Evolutionary conservation across 2,888 invertebrate genomes (phyloP), one percentile per base, ranked within the genome.

Genomic region (Drosophila merina): DNA sequence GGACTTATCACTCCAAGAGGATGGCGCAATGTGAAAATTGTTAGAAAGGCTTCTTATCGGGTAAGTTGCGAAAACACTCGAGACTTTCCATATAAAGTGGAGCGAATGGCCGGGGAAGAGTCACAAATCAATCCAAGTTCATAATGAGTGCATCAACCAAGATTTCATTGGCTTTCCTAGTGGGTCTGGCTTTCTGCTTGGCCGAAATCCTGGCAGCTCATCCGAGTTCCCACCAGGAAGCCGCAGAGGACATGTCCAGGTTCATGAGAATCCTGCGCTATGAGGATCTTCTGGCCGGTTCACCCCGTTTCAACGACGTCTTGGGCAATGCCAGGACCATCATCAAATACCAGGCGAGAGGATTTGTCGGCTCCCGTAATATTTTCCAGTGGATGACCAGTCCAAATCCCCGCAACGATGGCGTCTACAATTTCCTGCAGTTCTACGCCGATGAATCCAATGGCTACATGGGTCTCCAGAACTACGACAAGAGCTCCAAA

Each of bases 361-460:
- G 68, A 10, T 68, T 67, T 6, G 57, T 28, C 3, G 68, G 68
- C 8, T 1, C 52, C 0, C 51, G 68, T 0, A 9, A 57, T 6
- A 48, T 57, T n/a, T 67, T 68, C 36, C 68, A 68, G 40, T 67
- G 51, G 67, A 67, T 62, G 68, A 30, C 59, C 14, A 56, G 64
- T 0, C 30, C 55, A 1, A 55, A 56, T 44, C 25, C 33, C 2
- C 49, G 47, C n/a, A 67, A 55, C 31, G 66, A 67, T 56, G 66
- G 66, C 3, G 30, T 67, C 10, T 64, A 64, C 26, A 67, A 67
- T n/a, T 67, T 67, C n/a, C 20, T 67, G 30, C 63, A 67, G 30
- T 67, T 67, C 49, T 63, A 26, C 14, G 55, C 66, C 12, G 1
- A 12, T n/a, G 56, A 67, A 50, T 54, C 66, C 7, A 64, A 44